phyloP scores from a whole-genome alignment of 2,797 vertebrate genomes.

The Molothrus ater region DNA sequence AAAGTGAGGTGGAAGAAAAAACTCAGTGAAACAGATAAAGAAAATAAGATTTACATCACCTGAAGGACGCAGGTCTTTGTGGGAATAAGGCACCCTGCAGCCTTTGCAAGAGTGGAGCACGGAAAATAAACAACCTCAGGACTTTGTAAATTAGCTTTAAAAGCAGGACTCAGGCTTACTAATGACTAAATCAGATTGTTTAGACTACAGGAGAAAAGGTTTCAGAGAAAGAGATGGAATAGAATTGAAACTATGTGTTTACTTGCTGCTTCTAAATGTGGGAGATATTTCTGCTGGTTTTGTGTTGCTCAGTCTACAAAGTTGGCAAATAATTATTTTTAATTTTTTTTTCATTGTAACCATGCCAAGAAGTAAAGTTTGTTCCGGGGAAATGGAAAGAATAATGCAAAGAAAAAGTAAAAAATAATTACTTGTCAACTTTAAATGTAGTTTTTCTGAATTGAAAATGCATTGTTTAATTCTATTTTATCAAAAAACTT shows the following conservation, averaged over 20 bases:
- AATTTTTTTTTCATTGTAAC: not conserved
- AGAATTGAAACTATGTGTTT: conserved; percentile 7
- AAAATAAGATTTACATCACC: not conserved
- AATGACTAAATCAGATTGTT: conserved; percentile 1
- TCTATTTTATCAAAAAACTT: not conserved
- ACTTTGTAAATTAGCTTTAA: not conserved
- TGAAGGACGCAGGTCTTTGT: not conserved
- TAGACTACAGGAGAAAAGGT: not conserved
- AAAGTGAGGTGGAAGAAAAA: not conserved
- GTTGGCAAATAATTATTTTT: not conserved
- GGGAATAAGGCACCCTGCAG: not conserved
- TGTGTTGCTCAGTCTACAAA: not conserved
- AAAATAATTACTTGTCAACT: not conserved
- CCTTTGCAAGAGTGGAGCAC: not conserved
- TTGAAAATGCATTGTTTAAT: not conserved
- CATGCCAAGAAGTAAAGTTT: not conserved
- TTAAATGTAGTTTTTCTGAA: not conserved
- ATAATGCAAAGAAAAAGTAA: not conserved
- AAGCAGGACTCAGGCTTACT: not conserved
- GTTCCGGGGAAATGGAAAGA: not conserved
- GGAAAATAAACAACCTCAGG: not conserved
- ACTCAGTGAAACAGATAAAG: not conserved
- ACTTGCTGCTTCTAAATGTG: not conserved
- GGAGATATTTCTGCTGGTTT: not conserved
- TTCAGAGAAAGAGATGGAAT: not conserved